A percentile compares a stretch with the other conserved stretches of the same genome.
These are phyloP conservation scores for Hyposmocoma kahamanoa DNA, from an alignment of 1,140 invertebrate species.

Conservation along the genomic window DNA sequence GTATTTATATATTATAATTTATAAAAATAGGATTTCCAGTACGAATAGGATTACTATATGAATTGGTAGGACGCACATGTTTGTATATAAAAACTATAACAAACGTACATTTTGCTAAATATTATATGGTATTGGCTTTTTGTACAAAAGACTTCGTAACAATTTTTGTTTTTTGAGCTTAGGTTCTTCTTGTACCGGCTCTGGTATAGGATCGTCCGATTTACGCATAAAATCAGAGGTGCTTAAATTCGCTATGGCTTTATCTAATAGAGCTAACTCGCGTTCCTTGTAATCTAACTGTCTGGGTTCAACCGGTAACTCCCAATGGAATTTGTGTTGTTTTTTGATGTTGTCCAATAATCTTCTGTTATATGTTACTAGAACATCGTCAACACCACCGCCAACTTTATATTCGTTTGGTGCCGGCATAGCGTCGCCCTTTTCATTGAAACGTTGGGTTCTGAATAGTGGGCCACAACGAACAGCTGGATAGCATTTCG, in stretches of 20 bases:
- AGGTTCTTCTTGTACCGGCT: neutral
- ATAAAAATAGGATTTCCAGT: too few relatives aligned
- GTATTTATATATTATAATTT: too few relatives aligned
- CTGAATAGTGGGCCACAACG: constrained; percentile 32
- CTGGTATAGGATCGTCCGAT: too few relatives aligned
- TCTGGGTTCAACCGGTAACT: constrained; percentile 15
- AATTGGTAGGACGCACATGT: too few relatives aligned
- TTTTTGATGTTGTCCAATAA: constrained; percentile 49
- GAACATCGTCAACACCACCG: constrained; percentile 42
- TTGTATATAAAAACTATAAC: too few relatives aligned
- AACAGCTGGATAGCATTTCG: constrained; percentile 36
- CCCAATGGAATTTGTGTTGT: constrained; percentile 35
- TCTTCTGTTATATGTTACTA: constrained; percentile 40
- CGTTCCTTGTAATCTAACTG: constrained; percentile 29
- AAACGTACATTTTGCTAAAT: too few relatives aligned
- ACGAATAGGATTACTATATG: too few relatives aligned
- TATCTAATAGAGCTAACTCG: constrained; percentile 9
- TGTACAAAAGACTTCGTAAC: neutral
- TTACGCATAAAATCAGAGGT: too few relatives aligned
- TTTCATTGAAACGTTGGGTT: constrained; percentile 26
- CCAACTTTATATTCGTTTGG: constrained; percentile 42
- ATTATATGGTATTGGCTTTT: neutral
- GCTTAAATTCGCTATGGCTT: neutral
- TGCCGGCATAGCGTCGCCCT: constrained; percentile 23
- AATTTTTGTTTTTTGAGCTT: neutral